phyloP scores from a whole-genome alignment of 1,140 invertebrate genomes.

The Neocloeon triangulifer region DNA sequence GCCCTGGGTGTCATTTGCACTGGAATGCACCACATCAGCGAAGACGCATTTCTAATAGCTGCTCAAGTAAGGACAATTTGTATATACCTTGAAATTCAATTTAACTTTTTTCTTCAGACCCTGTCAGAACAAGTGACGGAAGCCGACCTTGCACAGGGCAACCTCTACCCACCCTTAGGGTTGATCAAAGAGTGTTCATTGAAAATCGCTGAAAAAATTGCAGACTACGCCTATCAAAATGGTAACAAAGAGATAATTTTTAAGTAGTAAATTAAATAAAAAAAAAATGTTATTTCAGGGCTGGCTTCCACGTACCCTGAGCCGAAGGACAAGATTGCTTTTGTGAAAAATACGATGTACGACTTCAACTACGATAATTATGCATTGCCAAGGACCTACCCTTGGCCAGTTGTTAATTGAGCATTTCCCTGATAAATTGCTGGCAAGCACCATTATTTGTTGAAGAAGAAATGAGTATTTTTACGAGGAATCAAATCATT shows the following conservation, averaged over 20 bases:
- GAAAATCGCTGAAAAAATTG: constrained; percentile 42
- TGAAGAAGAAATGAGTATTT: no score
- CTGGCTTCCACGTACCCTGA: constrained; percentile 67
- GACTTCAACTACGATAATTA: constrained; percentile 48
- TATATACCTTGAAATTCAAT: constrained; percentile 4
- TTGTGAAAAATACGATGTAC: constrained; percentile 52
- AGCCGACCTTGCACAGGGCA: constrained; percentile 40
- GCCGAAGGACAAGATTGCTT: constrained; percentile 46
- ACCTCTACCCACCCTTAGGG: constrained; percentile 53
- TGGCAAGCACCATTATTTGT: no score
- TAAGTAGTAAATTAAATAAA: not conserved
- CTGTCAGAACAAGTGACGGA: constrained; percentile 42
- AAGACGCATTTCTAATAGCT: constrained; percentile 76
- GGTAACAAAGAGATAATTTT: constrained; percentile 17
- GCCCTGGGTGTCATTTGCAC: constrained; percentile 73
- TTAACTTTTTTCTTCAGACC: constrained; percentile 29
- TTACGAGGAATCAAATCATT: no score
- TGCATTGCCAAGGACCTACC: constrained; percentile 48
- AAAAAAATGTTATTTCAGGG: constrained; percentile 22
- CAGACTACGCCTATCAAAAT: constrained; percentile 41
- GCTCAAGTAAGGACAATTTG: constrained; percentile 27
- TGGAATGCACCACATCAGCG: constrained; percentile 68
- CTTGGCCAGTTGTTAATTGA: no score
- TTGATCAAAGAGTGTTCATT: constrained; percentile 48
- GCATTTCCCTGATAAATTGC: no score